Evolutionary conservation across 2,888 invertebrate genomes (phyloP), one percentile per base, ranked within the genome.

Genomic region (Trichogramma dendrolimi): DNA sequence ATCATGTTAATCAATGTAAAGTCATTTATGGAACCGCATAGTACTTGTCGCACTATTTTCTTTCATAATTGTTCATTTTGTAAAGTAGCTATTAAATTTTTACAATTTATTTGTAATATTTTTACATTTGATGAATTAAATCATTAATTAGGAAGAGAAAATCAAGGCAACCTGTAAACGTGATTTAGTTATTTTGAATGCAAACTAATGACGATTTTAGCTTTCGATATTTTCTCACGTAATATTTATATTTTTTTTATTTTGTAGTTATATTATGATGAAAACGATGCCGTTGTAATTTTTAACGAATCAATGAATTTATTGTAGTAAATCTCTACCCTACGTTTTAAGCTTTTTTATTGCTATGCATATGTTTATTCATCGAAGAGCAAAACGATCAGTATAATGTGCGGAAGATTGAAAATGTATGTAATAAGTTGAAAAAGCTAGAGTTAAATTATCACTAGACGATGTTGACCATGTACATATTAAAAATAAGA

Each of bases 1-100:
- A 71, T 87, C 90, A 71, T 85, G 87, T 83, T 88, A 88, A 86
- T 73, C 74, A 67, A 14, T 14, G 14, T 14, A 14, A 14, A 27
- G 27, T 27, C 27, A 27, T 27, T 27, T 27, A 27, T 27, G 27
- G 27, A 27, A 27, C 27, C 27, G 27, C 27, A 2, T 27, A 27
- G 27, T 27, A 27, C 27, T 27, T 27, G 27, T 27, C 3, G 27
- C 27, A 27, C 27, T 27, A 27, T 27, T 27, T 27, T 27, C 27
- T 27, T 27, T 27, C 27, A 27, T 27, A 27, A 27, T 27, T 27
- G 27, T 27, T 27, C 1, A 27, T 27, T 27, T 27, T 27, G 27
- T 27, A 27, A 27, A 27, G 27, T 27, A 27, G 27, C 27, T 27
- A 27, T 27, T 27, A 27, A 27, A 27, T 27, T 27, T 27, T 27